phyloP scores from a whole-genome alignment of 1,140 invertebrate species.

The Oreohelix idahoensis region DNA sequence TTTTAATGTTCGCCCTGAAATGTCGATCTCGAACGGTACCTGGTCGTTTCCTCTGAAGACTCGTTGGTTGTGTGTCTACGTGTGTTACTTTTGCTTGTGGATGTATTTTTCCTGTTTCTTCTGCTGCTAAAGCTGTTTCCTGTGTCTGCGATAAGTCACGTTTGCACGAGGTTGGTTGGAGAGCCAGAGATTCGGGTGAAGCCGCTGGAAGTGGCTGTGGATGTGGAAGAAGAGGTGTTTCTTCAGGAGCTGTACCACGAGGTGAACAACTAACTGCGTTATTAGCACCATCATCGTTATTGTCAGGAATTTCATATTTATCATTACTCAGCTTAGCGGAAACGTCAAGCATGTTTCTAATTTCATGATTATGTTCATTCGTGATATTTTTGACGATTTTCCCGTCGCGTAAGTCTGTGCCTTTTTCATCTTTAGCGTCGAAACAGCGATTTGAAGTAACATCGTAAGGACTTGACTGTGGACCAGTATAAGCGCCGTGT shows the following conservation, averaged over 20 bases:
- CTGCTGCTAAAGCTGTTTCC: not conserved
- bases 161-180: not conserved
- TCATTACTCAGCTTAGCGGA: not conserved
- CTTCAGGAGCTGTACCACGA: not conserved
- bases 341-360: not conserved
- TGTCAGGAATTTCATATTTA: no score
- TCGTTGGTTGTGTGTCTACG: not conserved
- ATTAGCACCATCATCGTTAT: not conserved
- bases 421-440: no score
- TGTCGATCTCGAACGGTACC: conserved; percentile 43
- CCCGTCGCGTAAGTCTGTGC: no score
- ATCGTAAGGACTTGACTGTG: no score
- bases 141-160: not conserved
- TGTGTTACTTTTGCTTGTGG: not conserved
- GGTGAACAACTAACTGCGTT: no score
- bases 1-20: conserved; percentile 55
- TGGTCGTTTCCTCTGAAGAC: conserved; percentile 20
- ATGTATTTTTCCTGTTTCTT: not conserved
- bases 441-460: no score
- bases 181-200: not conserved
- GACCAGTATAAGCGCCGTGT: not conserved
- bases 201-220: not conserved
- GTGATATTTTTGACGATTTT: no score
- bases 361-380: no score
- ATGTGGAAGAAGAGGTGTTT: conserved; percentile 10